Evolutionary conservation across 2,797 vertebrate species (phyloP), one percentile per base, ranked within the genome.

Genomic region (Tachyglossus aculeatus): DNA sequence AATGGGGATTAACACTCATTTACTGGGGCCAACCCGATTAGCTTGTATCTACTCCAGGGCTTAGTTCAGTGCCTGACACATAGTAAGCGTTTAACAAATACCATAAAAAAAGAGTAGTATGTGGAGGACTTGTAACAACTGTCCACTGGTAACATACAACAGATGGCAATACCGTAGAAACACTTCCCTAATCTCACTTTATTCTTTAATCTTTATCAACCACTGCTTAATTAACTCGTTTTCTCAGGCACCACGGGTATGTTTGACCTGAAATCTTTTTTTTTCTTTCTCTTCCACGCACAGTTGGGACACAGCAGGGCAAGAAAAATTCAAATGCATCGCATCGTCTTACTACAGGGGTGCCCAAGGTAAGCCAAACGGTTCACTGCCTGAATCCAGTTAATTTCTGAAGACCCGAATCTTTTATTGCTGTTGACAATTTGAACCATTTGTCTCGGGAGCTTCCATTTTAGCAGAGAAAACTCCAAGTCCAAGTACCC

Each of bases 261-360:
- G 25, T 56, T 73, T 83, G 71, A 86, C 64, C 55, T 83, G 52
- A 76, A 60, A 43, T 67, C 50, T 52, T 29, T 70, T 19, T 68
- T 36, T 86, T 67, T 36, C 15, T 21, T 14, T 4, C 47, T 82
- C 45, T 72, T 7, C 5, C 2, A 50, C 38, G 27, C 77, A 74
- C 78, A 98, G 97, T 89, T 98, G 97, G 96, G 97, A 98, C 88
- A 98, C 96, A 19, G 96, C 96, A 1, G 97, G 97, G 19, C 96
- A 98, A 85, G 96, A 98, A 78, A 97, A 97, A 87, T 98, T 98
- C 89, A 98, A 97, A 87, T 98, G 96, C 81, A 96, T 98, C 12
- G 94, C 96, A 5, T 96, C 95, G 62, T 93, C 96, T 36, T 98
- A 98, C 87, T 98, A 97, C 89, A 88, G 95, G 88, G 96, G 95